Conservation (phyloP, 2,113 vertebrate species). For the Lophius piscatorius region DNA sequence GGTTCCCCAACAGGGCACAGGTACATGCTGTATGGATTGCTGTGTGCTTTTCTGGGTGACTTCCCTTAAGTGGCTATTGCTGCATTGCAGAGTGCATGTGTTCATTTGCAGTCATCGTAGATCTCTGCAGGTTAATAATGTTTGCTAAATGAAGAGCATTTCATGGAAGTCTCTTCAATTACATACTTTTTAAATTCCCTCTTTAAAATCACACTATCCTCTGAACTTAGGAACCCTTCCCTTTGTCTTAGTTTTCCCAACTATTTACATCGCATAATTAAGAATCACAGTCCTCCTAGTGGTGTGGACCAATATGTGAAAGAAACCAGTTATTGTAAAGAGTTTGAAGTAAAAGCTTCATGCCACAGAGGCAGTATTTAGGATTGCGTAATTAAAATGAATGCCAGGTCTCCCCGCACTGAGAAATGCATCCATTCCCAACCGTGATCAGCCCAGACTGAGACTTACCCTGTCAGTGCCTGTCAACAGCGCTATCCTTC, state of each 20-base stretch:
- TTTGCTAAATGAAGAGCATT: conserved; percentile 56
- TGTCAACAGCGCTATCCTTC: conserved; percentile 65
- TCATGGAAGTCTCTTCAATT: conserved; percentile 22
- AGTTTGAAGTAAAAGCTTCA: too few species aligned
- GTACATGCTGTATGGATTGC: conserved; percentile 46
- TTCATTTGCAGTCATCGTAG: conserved; percentile 6
- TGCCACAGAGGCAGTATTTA: conserved; percentile 67
- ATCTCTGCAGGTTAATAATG: conserved; percentile 55
- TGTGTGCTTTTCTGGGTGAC: conserved; percentile 51
- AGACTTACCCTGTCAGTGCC: conserved; percentile 71
- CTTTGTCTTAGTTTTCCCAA: conserved; percentile 3
- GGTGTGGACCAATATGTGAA: conserved; percentile 20
- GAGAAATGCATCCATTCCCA: conserved; percentile 79
- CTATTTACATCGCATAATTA: conserved; percentile 10
- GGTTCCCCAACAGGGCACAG: conserved; percentile 60
- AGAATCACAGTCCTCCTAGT: conserved; percentile 1
- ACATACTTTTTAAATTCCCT: conserved; percentile 58
- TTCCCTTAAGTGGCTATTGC: conserved; percentile 44
- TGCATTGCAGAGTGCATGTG: conserved; percentile 2
- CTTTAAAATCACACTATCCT: conserved; percentile 21
- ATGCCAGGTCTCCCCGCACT: conserved; percentile 77
- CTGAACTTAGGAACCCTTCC: neutral
- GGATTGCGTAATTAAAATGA: conserved; percentile 82
- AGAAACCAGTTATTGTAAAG: conserved; percentile 37
- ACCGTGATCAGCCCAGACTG: conserved; percentile 65